These are phyloP conservation scores for Argyrosomus japonicus DNA, from an alignment of 2,113 vertebrate species.

Conservation along the genomic window DNA sequence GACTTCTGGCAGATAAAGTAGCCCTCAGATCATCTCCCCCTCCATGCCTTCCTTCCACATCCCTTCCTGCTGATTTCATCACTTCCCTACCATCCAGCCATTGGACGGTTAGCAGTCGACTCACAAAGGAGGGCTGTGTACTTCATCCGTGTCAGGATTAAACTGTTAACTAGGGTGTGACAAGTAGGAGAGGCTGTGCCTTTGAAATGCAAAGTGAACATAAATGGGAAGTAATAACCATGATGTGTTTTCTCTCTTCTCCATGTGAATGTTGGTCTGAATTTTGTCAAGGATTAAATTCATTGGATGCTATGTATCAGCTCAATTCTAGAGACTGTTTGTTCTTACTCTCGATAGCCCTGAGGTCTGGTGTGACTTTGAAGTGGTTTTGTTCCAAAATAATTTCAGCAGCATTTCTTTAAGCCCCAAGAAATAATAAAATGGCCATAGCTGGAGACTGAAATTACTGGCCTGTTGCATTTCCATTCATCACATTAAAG, in stretches of 20 bases:
- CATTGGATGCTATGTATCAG: slow-evolving; percentile 32
- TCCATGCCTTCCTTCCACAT: slow-evolving; percentile 7
- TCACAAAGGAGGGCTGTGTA: slow-evolving; percentile 59
- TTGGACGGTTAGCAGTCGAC: slow-evolving; percentile 55
- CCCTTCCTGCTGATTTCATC: slow-evolving; percentile 67
- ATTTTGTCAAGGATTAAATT: slow-evolving; percentile 65
- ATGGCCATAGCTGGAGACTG: slow-evolving; percentile 50
- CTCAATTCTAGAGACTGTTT: slow-evolving; percentile 55
- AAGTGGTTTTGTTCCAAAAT: slow-evolving; percentile 60
- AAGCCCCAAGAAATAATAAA: slow-evolving; percentile 60
- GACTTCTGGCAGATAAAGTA: slow-evolving; percentile 68
- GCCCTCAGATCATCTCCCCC: slow-evolving; percentile 52
- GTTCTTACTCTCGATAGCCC: slow-evolving; percentile 54
- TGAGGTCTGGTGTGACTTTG: slow-evolving; percentile 61
- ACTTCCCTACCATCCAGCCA: slow-evolving; percentile 35
- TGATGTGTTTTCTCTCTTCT: slow-evolving; percentile 34
- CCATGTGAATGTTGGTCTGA: slow-evolving; percentile 52
- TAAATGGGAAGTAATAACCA: slow-evolving; percentile 67
- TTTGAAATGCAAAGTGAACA: slow-evolving; percentile 80
- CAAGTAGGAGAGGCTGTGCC: slow-evolving; percentile 61
- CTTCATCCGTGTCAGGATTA: slow-evolving; percentile 68
- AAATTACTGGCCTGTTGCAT: slow-evolving; percentile 68
- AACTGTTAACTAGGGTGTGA: slow-evolving; percentile 76
- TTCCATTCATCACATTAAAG: slow-evolving; percentile 73
- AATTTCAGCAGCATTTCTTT: slow-evolving; percentile 42